Evolutionary conservation across 2,888 invertebrate genomes (phyloP).

Genomic region (Octodonta nipae): DNA sequence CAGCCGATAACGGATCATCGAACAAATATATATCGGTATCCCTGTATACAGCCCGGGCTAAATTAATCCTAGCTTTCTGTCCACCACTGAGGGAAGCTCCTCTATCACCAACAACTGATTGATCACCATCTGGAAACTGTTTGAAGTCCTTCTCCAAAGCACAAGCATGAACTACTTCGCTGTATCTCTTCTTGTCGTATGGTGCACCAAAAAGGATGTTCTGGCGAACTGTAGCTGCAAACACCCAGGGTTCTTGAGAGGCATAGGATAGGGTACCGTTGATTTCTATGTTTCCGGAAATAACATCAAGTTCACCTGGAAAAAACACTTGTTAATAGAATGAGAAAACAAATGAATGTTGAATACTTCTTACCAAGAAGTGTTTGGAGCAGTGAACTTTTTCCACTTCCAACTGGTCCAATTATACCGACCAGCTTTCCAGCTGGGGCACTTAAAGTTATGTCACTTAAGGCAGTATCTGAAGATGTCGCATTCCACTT

Average conservation of each 20-base stretch:
- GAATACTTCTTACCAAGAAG: constrained; percentile 6
- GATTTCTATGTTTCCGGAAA: constrained; percentile 47
- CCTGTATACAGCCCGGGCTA: constrained; percentile 53
- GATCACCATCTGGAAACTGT: constrained; percentile 54
- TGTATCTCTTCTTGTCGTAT: constrained; percentile 47
- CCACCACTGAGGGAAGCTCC: constrained; percentile 72
- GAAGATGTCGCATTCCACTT: constrained; percentile 29
- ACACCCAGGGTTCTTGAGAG: constrained; percentile 77
- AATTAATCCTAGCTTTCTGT: constrained; percentile 62
- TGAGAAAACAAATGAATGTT: not conserved
- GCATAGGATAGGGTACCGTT: constrained; percentile 59
- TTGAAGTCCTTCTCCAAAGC: constrained; percentile 61
- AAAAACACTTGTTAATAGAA: constrained; percentile 18
- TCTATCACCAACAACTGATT: constrained; percentile 66
- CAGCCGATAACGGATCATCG: constrained; percentile 78
- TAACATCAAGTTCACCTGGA: constrained; percentile 45
- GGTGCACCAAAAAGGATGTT: constrained; percentile 74
- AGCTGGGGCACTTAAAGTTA: constrained; percentile 24
- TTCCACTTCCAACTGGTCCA: constrained; percentile 48
- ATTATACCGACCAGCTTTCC: constrained; percentile 40
- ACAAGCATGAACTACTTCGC: constrained; percentile 48
- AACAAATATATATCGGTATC: constrained; percentile 67
- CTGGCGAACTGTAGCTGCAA: constrained; percentile 61
- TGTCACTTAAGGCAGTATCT: constrained; percentile 27
- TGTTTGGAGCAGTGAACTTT: constrained; percentile 43